A percentile compares a stretch with the other conserved stretches of the same genome.
Evolutionary conservation across 1,140 invertebrate species (phyloP).

Genomic region (Tetramorium parvispinum): DNA sequence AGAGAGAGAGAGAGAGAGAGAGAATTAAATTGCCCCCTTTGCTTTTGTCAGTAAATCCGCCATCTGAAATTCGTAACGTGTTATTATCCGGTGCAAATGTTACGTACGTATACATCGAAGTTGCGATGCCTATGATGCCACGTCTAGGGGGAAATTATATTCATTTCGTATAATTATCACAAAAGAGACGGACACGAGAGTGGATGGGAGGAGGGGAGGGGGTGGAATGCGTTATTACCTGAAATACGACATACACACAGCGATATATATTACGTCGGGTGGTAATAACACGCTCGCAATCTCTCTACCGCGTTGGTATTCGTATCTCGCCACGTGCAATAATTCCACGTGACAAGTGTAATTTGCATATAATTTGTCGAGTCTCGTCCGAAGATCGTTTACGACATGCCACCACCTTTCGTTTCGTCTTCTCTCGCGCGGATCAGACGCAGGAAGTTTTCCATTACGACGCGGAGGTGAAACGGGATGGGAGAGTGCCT

Average conservation of each 20-base stretch:
- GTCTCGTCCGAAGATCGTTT: conserved; percentile 20
- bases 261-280: conserved; percentile 22
- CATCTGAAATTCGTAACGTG: conserved; percentile 11
- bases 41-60: not conserved
- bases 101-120: not conserved
- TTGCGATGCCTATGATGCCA: not conserved
- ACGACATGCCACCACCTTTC: not conserved
- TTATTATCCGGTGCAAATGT: conserved; percentile 22
- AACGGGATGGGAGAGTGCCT: not conserved
- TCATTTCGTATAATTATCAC: conserved; percentile 38
- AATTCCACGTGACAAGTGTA: conserved; percentile 48
- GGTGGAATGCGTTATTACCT: conserved; percentile 12
- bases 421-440: not conserved
- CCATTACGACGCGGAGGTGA: not conserved
- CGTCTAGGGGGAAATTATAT: conserved; percentile 32
- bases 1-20: too few species aligned
- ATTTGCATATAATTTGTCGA: conserved; percentile 54
- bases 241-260: not conserved
- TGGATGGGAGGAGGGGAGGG: too few species aligned
- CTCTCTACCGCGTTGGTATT: not conserved
- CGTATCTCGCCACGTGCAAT: not conserved
- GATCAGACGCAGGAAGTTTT: not conserved
- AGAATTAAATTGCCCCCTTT: not conserved
- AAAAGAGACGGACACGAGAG: not conserved
- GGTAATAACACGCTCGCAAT: conserved; percentile 27